Evolutionary conservation across 2,113 vertebrate genomes (phyloP).

Genomic region (Polypterus bichir): DNA sequence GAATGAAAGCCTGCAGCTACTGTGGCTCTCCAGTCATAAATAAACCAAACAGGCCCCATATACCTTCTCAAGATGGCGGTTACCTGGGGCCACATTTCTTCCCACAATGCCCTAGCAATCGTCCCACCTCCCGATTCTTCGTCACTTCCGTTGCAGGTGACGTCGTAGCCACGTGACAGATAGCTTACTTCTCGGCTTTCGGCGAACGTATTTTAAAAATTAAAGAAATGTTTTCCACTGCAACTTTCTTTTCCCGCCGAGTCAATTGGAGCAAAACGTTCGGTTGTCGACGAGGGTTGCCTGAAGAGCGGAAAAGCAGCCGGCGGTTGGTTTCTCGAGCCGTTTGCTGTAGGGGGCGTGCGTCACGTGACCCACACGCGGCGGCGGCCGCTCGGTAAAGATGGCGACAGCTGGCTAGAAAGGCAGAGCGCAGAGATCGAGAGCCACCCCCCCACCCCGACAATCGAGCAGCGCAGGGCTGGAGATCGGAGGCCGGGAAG

Average conservation of each 20-base stretch:
- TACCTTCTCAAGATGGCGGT: constrained; percentile 30
- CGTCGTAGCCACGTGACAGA: constrained; percentile 47
- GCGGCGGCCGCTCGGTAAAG: constrained; percentile 63
- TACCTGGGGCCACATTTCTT: constrained; percentile 4
- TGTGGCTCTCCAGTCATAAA: too few species aligned
- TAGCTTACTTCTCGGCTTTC: constrained; percentile 45
- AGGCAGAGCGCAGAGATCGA: constrained; percentile 49
- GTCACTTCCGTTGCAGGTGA: constrained; percentile 44
- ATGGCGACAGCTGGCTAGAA: constrained; percentile 79
- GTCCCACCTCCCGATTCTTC: constrained; percentile 8
- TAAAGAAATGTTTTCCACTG: constrained; percentile 24
- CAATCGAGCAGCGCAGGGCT: constrained; percentile 6
- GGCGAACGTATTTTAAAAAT: constrained; percentile 45
- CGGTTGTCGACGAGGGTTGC: too few species aligned
- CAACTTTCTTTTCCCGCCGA: neutral
- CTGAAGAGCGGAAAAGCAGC: neutral
- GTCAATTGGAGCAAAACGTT: neutral
- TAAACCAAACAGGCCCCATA: too few species aligned
- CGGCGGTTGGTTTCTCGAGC: constrained; percentile 20
- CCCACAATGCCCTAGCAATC: constrained; percentile 23
- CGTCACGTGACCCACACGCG: constrained; percentile 71
- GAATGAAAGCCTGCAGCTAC: too few species aligned
- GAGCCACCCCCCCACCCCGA: constrained; percentile 32
- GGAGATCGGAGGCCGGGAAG: constrained; percentile 14
- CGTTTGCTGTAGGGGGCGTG: constrained; percentile 24